phyloP scores from a whole-genome alignment of 2,888 invertebrate species.

The Drosophila leonis region DNA sequence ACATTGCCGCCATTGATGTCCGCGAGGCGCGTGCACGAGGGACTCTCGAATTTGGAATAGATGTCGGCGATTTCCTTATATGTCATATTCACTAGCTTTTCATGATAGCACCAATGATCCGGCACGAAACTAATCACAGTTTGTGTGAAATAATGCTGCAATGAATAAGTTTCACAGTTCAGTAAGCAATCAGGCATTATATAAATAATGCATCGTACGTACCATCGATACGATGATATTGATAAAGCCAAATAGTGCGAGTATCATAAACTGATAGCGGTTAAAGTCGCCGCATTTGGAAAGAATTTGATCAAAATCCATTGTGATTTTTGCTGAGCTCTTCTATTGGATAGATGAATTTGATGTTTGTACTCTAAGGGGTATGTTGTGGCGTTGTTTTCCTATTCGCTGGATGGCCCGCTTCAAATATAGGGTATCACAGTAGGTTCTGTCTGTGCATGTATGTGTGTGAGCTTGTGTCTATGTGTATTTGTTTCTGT shows the following conservation, averaged over 20 bases:
- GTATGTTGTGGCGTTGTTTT: slow-evolving; percentile 7
- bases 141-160: slow-evolving; percentile 87
- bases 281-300: slow-evolving; percentile 87
- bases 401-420: slow-evolving; percentile 8
- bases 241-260: slow-evolving; percentile 87
- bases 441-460: slow-evolving; percentile 50
- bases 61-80: slow-evolving; percentile 84
- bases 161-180: neutral
- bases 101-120: slow-evolving; percentile 86
- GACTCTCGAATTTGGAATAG: slow-evolving; percentile 81
- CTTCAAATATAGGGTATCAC: slow-evolving; percentile 60
- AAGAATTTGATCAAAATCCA: slow-evolving; percentile 87
- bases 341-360: neutral
- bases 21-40: slow-evolving; percentile 83
- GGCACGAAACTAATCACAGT: slow-evolving; percentile 87
- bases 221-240: slow-evolving; percentile 87
- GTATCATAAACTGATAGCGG: slow-evolving; percentile 86
- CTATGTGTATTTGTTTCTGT: slow-evolving; percentile 3
- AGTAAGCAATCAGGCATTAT: neutral
- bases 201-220: slow-evolving; percentile 11
- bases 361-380: slow-evolving; percentile 25
- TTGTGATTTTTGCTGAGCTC: slow-evolving; percentile 37
- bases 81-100: slow-evolving; percentile 83
- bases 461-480: slow-evolving; percentile 4
- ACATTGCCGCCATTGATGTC: slow-evolving; percentile 79